Evolutionary conservation across 2,888 invertebrate species (phyloP), one percentile per base, ranked within the genome.

Genomic region (Epinotia bilunana): DNA sequence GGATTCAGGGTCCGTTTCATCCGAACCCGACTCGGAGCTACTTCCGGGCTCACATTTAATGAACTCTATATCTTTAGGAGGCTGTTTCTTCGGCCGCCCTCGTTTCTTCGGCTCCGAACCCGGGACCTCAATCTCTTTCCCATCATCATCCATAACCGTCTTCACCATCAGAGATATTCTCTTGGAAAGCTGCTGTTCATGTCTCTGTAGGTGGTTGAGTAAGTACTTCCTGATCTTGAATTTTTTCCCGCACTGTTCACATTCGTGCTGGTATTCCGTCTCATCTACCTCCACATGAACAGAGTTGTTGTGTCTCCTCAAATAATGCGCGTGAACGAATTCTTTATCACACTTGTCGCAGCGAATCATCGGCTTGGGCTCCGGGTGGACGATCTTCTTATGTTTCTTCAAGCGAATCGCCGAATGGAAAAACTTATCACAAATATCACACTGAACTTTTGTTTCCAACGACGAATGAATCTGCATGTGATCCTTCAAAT

Each of bases 401-500:
- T 94, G 94, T 57, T 93, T 94, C 79, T 93, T 93, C 67, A 94
- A 77, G 61, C 94, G 91, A 0, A 93, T 84, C 0, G 88, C 88
- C 0, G 93, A 93, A 63, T 93, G 93, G 73, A 94, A 94, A 53
- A 85, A 87, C 55, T 94, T 94, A 28, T 93, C 91, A 57, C 94
- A 94, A 0, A 92, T 72, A 9, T 93, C 93, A n/a, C 94, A 94
- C 76, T 91, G 87, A 0, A 94, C 90, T 73, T 94, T 93, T 0
- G 88, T 88, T 33, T 93, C 92, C 0, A 88, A 78, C 0, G 92
- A 87, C 0, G 93, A 90, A 64, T 93, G 93, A 0, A 94, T 88
- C 58, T 93, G 93, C 93, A 94, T 94, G 65, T 94, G 94, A 63
- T 93, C 93, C 60, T 90, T 91, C 0, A 94, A 77, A 73, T 94